Percentiles rank a stretch among this genome's conserved stretches.
Conservation (phyloP, 2,113 vertebrate genomes). For the Ahaetulla prasina region DNA sequence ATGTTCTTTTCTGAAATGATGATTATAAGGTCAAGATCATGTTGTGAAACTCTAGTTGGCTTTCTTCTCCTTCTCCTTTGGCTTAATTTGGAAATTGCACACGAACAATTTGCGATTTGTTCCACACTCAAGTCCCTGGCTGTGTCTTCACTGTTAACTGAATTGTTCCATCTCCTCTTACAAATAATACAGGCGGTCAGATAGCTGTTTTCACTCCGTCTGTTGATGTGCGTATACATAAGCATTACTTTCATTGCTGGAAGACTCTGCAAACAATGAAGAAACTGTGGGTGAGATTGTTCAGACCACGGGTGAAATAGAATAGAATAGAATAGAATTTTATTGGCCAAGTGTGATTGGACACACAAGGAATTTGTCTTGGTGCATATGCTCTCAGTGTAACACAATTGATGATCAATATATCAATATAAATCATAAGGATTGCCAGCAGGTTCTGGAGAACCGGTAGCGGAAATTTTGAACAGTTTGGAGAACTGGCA, state of each 20-base stretch:
- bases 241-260: not conserved
- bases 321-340: too few species aligned
- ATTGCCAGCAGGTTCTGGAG: too few species aligned
- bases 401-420: too few species aligned
- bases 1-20: not conserved
- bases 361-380: too few species aligned
- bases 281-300: not conserved
- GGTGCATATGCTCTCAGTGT: too few species aligned
- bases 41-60: not conserved
- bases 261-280: not conserved
- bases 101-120: not conserved
- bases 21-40: not conserved
- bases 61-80: not conserved
- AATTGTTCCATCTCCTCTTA: not conserved
- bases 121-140: not conserved
- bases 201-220: not conserved
- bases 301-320: too few species aligned
- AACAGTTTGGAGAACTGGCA: too few species aligned
- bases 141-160: not conserved
- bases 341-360: too few species aligned
- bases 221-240: not conserved
- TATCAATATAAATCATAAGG: too few species aligned
- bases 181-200: not conserved
- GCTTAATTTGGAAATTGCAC: not conserved
- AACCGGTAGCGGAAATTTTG: too few species aligned